Conservation (phyloP, 2,113 vertebrate genomes). For the Noturus placidus region DNA sequence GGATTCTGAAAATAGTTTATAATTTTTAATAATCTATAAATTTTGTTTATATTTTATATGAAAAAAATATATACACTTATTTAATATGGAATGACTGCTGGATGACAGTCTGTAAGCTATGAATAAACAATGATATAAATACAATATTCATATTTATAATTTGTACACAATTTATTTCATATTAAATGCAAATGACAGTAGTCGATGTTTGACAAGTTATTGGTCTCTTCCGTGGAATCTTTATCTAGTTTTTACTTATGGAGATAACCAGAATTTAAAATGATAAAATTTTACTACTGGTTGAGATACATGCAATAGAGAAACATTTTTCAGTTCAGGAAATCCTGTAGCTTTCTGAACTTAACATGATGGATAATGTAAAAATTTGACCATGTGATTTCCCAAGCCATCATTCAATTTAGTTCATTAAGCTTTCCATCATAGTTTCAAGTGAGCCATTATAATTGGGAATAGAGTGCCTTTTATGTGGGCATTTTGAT, state of each 20-base stretch:
- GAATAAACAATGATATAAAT: neutral
- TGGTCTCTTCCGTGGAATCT: neutral
- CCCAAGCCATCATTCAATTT: neutral
- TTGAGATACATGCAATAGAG: neutral
- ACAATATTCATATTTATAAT: neutral
- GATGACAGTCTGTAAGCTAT: neutral
- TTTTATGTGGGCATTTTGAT: slow-evolving; percentile 24
- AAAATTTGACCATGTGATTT: neutral
- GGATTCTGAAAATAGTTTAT: too few relatives aligned
- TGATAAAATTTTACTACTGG: neutral
- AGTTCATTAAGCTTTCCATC: neutral
- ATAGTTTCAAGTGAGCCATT: neutral
- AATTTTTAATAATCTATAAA: too few relatives aligned
- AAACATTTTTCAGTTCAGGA: neutral
- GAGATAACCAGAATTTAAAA: neutral
- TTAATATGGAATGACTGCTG: neutral
- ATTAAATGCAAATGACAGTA: neutral
- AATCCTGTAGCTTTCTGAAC: neutral
- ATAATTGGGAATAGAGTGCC: neutral
- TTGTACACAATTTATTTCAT: neutral
- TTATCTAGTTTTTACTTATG: neutral
- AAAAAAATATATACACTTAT: neutral
- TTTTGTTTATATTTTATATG: neutral
- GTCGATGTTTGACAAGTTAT: neutral
- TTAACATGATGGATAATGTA: neutral